Base-by-base conservation (phyloP, 1,140 invertebrate genomes). In the Drosophila nannoptera region DNA sequence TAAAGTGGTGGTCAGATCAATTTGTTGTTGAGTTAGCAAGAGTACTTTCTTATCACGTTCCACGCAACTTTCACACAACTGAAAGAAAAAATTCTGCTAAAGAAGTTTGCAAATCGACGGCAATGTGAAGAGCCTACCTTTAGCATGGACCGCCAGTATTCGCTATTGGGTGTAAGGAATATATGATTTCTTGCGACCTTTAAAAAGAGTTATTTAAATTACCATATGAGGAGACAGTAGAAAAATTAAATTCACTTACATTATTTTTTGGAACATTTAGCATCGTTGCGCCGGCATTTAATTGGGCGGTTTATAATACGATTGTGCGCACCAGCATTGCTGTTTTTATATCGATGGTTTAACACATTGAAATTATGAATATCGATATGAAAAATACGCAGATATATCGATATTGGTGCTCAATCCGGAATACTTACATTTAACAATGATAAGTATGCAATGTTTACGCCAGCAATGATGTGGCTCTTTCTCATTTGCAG, bases 1-100 rank as follows among this genome's bases (percentile, higher is more conserved):
- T 32, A 60, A 16, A 9, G 16, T 53, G 9, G 5, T 12, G 0
- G 31, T 35, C 4, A 72, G 33, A 22, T 4, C 12, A n/a, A 46
- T 56, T 12, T 52, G 33, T 4, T 73, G 61, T 12, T 75, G 70
- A 6, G 73, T 69, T 29, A 83, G 45, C 22, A 83, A 40, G n/a
- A 83, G 9, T 42, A 84, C 76, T 12, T 67, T 61, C 38, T 76
- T 84, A 1, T 65, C 32, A 2, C 45, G 48, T 11, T 54, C 6
- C 22, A 63, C 73, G 40, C 58, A 65, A 12, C 55, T 72, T 48
- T 84, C 76, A 50, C 76, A 78, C 43, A 83, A 50, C 78, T 83
- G 35, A 8, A 5, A 11, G 8, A 22, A 4, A 7, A 7, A 45
- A n/a, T 5, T n/a, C 12, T 22, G 6, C 9, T 16, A 7, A n/a